Conservation (phyloP, 2,797 vertebrate species). For the Tachyglossus aculeatus region DNA sequence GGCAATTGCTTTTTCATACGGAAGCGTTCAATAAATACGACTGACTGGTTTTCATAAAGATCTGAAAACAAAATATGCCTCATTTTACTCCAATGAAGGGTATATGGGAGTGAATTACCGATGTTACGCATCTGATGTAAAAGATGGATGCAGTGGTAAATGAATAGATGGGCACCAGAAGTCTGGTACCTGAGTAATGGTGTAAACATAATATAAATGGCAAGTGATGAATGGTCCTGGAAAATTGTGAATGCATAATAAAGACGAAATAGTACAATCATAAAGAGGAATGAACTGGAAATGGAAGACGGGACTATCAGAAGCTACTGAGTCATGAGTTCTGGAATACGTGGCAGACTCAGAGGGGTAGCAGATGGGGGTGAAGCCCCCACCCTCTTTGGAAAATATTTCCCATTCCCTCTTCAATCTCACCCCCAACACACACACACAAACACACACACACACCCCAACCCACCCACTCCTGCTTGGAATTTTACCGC, state of each 20-base stretch:
- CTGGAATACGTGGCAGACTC: too few relatives aligned
- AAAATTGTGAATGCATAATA: background rate
- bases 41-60: background rate
- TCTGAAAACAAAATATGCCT: background rate
- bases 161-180: background rate
- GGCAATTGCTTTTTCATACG: too few relatives aligned
- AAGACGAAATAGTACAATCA: background rate
- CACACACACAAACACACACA: too few relatives aligned
- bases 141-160: background rate
- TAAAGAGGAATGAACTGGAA: background rate
- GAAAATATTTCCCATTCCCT: too few relatives aligned
- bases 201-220: background rate
- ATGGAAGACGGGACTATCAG: background rate
- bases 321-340: too few relatives aligned
- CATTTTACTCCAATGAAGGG: constrained; percentile 3
- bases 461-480: too few relatives aligned
- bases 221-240: background rate
- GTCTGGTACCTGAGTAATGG: background rate
- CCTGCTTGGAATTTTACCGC: too few relatives aligned
- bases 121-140: background rate
- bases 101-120: background rate
- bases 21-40: background rate
- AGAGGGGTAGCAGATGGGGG: too few relatives aligned
- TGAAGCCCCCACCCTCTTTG: too few relatives aligned
- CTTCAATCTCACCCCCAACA: too few relatives aligned